Conservation (phyloP, 2,797 vertebrate species). For the Danio aesculapii region DNA sequence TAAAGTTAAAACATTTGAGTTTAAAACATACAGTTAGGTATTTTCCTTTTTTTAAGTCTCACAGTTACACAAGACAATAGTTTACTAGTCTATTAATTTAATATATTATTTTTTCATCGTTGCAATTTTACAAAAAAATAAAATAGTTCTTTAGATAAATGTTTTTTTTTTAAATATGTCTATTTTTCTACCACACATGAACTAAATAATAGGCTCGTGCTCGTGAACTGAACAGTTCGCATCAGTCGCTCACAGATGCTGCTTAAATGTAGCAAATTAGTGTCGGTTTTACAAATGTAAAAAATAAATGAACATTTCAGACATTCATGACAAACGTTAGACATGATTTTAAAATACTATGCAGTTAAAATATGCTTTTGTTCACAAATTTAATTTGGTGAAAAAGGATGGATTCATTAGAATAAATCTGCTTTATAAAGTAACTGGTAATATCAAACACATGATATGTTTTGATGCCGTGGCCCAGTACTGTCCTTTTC, state of each 20-base stretch:
- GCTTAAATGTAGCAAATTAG: conserved; percentile 53
- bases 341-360: conserved; percentile 47
- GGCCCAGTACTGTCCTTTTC: conserved; percentile 39
- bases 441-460: conserved; percentile 14
- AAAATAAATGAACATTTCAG: conserved; percentile 56
- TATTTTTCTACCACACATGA: conserved; percentile 63
- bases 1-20: neutral
- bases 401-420: conserved; percentile 22
- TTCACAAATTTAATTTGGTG: conserved; percentile 22
- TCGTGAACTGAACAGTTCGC: conserved; percentile 51
- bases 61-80: conserved; percentile 60
- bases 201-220: conserved; percentile 58
- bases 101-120: conserved; percentile 48
- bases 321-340: conserved; percentile 50
- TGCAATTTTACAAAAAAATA: conserved; percentile 63
- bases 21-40: conserved; percentile 52
- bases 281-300: conserved; percentile 54
- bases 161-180: conserved; percentile 43
- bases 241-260: conserved; percentile 56
- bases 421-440: conserved; percentile 45
- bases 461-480: conserved; percentile 31
- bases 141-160: conserved; percentile 58
- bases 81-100: conserved; percentile 57
- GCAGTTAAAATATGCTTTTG: conserved; percentile 49
- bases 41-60: conserved; percentile 48